Evolutionary conservation across 1,140 invertebrate genomes (phyloP).

Genomic region (Littorina saxatilis): DNA sequence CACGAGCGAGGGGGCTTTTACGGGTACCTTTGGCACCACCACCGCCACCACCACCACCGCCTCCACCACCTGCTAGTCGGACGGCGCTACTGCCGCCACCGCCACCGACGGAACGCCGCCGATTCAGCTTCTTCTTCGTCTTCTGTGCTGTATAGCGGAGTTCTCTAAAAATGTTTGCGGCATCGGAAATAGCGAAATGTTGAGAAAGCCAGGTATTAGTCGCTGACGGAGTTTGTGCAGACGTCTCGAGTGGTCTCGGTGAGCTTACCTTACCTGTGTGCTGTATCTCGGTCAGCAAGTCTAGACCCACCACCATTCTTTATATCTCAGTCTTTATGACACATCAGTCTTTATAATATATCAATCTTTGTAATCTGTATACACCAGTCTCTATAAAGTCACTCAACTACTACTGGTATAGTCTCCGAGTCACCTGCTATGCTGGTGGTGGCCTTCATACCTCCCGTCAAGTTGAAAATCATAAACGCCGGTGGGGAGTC

Average conservation of each 20-base stretch:
- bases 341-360: too few species aligned
- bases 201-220: neutral
- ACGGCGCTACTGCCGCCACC: neutral
- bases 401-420: too few species aligned
- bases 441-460: too few species aligned
- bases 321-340: too few species aligned
- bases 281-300: neutral
- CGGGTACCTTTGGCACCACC: neutral
- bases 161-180: too few species aligned
- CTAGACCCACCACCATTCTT: too few species aligned
- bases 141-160: too few species aligned
- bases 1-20: too few species aligned
- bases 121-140: too few species aligned
- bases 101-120: neutral
- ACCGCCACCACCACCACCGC: conserved; percentile 4
- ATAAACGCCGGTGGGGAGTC: neutral
- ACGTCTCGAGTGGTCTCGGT: conserved; percentile 11
- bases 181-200: neutral
- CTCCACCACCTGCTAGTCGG: neutral
- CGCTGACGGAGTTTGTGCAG: neutral
- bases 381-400: too few species aligned
- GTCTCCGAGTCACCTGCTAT: too few species aligned
- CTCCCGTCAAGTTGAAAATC: conserved; percentile 12
- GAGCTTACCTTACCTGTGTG: neutral
- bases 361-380: too few species aligned